Evolutionary conservation across 2,888 invertebrate species (phyloP), one percentile per base, ranked within the genome.

Genomic region (Linnaemya tessellans): DNA sequence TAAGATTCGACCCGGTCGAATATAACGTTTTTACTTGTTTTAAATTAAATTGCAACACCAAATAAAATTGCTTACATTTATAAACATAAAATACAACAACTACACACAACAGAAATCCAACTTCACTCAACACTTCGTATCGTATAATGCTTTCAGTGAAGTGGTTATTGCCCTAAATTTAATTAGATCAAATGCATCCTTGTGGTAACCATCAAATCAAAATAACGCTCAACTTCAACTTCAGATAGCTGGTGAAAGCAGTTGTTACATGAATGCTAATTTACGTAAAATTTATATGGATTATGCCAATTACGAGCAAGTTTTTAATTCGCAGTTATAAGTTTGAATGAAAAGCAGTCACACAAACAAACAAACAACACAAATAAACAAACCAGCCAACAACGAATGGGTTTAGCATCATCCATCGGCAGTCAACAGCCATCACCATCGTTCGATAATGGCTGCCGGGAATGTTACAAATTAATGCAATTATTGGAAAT

Each of bases 401-500:
- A 38, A 1, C 38, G 18, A 46, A 3, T 13, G n/a, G 25, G 1
- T 15, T 51, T 35, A 15, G 7, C 49, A 38, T n/a, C n/a, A 13
- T 13, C 46, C 30, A n/a, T 13, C 43, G 56, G 13, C 18, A 75
- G 9, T n/a, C 70, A 41, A 30, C 43, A 58, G 58, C 4, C 20
- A 58, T 43, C 43, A n/a, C n/a, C n/a, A 43, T n/a, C 43, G 18
- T 20, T 43, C 30, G 35, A 38, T 35, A 25, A 60, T 20, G 30
- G 13, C 15, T 30, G 15, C 8, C 25, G 56, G 41, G 41, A 64
- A 56, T 68, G 78, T 73, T 65, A 22, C 46, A 80, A 70, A 60
- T 65, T 25, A 65, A 65, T 80, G 56, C 46, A 80, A 65, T 80
- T 71, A 73, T 71, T 80, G 64, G 3, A 56, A 60, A 60, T 60